Base-by-base conservation (phyloP, 2,888 invertebrate genomes). In the Caenorhabditis zanzibari region DNA sequence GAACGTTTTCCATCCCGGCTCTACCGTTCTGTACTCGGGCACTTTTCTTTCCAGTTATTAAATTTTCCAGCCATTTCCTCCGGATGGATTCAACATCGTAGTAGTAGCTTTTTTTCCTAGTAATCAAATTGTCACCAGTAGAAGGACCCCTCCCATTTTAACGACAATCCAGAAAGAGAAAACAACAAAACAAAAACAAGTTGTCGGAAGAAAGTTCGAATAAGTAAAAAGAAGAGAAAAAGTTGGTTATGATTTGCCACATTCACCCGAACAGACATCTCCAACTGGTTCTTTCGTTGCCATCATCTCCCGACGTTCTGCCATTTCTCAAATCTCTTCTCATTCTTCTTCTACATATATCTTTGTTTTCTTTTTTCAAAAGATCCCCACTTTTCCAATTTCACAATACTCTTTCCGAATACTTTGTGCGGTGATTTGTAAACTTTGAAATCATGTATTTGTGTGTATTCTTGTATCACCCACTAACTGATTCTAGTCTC, bases 231-330 rank as follows among this genome's bases (percentile, higher is more conserved):
- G 47, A 56, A 41, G 24, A 16, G 47, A 56, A 79, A 56, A 71
- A 77, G 63, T 49, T 66, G n/a, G 68, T 71, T 79, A 71, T 79
- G 71, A 79, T 79, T 71, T 58, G 71, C 77, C 52, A 59, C 35
- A 58, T 32, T 47, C 49, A 24, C 49, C 26, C 68, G 68, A 68
- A 41, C 26, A 44, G 22, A 5, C 19, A 22, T 14, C 16, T 44
- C 54, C 66, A 69, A 79, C 79, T 79, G 71, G 79, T 79, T 79
- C 64, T 56, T 52, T 28, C 58, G 26, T 44, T 64, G 56, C 64
- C 66, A 47, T 56, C 24, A 24, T 56, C 66, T 52, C 35, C 66
- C 38, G 63, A 64, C 49, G 72, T 61, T 61, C 73, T 59, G 59
- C 61, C 47, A 44, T 22, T 32, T 47, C 28, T 35, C 44, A 47